Base-by-base conservation (phyloP, 2,113 vertebrate species). In the Lagopus leucura region DNA sequence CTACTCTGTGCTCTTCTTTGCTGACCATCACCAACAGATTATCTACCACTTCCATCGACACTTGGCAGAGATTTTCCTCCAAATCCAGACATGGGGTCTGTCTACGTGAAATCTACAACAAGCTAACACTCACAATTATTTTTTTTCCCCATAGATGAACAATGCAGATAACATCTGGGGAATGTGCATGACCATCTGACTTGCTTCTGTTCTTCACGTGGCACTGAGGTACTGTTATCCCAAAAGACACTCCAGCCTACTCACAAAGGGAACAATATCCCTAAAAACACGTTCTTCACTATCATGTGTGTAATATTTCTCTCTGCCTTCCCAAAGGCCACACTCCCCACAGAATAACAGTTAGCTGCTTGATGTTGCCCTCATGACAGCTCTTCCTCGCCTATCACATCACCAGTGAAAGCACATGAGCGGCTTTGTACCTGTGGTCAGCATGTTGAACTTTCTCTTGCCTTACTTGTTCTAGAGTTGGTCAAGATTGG, bases 381-480 rank as follows among this genome's bases (percentile, higher is more conserved):
- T 86, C 64, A 81, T 21, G 71, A 24, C 18, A 67, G 38, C 47
- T 52, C 63, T 60, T 65, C 54, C 87, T 28, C 55, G 27, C 36
- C 43, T 72, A 43, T 45, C 34, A 69, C 54, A 36, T 28, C 72
- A 67, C 28, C 82, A 77, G 25, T 64, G 50, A 50, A 89, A 89
- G 30, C 28, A 40, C 36, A 58, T 48, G 61, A 80, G 36, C 80
- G 1, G 72, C 79, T 95, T 73, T 76, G 66, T 57, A 81, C 43
- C 54, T n/a, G 40, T 9, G 58, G 38, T 74, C 50, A 86, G n/a
- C 14, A 38, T 13, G 24, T 1, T 70, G 40, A 71, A 60, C 77
- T 79, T 92, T 55, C 34, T 87, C 82, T 43, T 72, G 65, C 25
- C 84, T 79, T 83, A 50, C 70, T 82, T 84, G 58, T 52, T 82